A percentile compares a stretch with the other conserved stretches of the same genome.
These are phyloP conservation scores for Malurus splendens DNA, from an alignment of 2,797 vertebrate species.

Conservation along the genomic window DNA sequence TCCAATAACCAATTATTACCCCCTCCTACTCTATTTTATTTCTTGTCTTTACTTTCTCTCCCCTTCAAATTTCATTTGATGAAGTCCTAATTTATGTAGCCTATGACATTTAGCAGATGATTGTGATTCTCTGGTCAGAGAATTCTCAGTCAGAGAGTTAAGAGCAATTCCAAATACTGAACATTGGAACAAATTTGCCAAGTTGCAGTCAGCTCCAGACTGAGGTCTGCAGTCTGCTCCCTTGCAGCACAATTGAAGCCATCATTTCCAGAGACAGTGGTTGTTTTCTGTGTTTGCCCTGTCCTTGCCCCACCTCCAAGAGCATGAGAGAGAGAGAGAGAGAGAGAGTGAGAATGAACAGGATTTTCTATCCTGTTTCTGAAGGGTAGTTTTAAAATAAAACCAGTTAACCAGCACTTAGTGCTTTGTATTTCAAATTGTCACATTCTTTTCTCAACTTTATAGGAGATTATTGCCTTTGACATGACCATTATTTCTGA, in stretches of 20 bases:
- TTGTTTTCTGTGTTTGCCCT: fast-evolving
- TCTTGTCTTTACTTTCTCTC: neutral
- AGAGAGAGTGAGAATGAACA: fast-evolving
- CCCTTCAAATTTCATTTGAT: neutral
- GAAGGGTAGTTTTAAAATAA: neutral
- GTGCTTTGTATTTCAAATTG: neutral
- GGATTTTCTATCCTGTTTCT: neutral
- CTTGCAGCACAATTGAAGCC: neutral
- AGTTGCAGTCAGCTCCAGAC: neutral
- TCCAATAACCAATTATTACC: neutral
- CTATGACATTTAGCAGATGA: neutral
- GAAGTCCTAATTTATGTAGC: neutral
- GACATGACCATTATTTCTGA: neutral
- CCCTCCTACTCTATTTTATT: neutral
- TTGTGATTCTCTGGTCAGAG: neutral
- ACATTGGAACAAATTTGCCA: neutral
- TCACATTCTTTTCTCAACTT: neutral
- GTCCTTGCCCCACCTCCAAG: neutral
- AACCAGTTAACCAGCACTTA: neutral
- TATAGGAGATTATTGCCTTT: neutral
- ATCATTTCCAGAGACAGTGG: neutral
- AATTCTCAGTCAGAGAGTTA: neutral
- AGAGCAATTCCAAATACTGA: neutral
- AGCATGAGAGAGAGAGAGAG: neutral
- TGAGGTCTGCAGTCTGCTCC: neutral